Percentiles rank a stretch among this genome's conserved stretches.
Evolutionary conservation across 1,140 invertebrate genomes (phyloP).

Genomic region (Diuraphis noxia): DNA sequence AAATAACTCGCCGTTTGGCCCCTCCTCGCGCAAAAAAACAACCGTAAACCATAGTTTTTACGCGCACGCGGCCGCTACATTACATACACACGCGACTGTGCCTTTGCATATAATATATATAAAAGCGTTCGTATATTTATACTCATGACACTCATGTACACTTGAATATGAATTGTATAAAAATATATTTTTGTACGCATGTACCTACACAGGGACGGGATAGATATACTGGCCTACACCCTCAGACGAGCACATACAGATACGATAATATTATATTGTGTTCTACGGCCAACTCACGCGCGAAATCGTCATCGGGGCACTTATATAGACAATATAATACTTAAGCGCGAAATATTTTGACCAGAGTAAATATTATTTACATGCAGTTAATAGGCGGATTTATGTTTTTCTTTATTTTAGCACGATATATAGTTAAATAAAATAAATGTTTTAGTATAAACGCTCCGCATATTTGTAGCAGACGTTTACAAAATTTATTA

Average conservation of each 20-base stretch:
- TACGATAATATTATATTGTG: background rate
- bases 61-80: background rate
- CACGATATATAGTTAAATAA: background rate
- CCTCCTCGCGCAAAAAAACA: background rate
- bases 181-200: background rate
- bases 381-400: too few relatives aligned
- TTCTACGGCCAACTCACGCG: background rate
- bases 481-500: too few relatives aligned
- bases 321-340: too few relatives aligned
- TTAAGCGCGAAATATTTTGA: background rate
- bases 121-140: too few relatives aligned
- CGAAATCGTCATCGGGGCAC: background rate
- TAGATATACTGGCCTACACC: background rate
- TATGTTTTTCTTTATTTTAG: background rate
- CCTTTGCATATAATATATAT: background rate
- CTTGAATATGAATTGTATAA: background rate
- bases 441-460: too few relatives aligned
- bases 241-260: background rate
- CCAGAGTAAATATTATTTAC: background rate
- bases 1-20: constrained; percentile 21
- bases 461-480: background rate
- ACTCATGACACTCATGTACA: too few relatives aligned
- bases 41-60: constrained; percentile 31
- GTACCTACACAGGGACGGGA: background rate
- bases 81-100: too few relatives aligned